Conservation (phyloP, 1,140 invertebrate species). For the Penaeus indicus region DNA sequence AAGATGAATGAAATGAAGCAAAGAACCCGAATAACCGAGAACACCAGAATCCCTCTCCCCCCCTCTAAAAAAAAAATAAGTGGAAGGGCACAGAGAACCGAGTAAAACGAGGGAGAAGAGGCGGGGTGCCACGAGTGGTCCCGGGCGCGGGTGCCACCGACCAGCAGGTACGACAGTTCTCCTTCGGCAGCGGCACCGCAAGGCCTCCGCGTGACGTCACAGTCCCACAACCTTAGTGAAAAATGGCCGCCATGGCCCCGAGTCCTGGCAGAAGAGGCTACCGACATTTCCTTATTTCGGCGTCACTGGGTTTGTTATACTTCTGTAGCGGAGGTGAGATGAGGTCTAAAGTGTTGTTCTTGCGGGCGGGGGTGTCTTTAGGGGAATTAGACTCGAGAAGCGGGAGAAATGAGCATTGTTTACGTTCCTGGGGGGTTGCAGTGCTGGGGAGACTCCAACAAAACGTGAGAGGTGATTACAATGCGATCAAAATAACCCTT, state of each 20-base stretch:
- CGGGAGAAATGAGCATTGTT: conserved; percentile 33
- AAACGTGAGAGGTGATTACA: too few species aligned
- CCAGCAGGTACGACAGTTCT: neutral
- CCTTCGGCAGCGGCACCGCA: neutral
- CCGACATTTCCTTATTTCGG: conserved; percentile 1
- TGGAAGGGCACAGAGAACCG: too few species aligned
- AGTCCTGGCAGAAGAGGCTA: conserved; percentile 44
- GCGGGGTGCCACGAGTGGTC: too few species aligned
- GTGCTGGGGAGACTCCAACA: too few species aligned
- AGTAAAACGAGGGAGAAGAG: too few species aligned
- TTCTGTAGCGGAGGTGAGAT: conserved; percentile 36
- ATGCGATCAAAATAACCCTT: too few species aligned
- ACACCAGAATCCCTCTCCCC: too few species aligned
- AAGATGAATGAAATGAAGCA: too few species aligned
- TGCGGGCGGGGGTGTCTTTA: neutral
- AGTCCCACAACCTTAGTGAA: conserved; percentile 10
- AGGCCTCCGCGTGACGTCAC: conserved; percentile 2
- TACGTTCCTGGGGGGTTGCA: conserved; percentile 22
- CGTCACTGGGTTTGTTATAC: conserved; percentile 24
- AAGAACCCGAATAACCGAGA: too few species aligned
- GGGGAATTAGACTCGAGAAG: neutral
- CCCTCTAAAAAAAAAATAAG: too few species aligned
- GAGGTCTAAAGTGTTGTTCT: neutral
- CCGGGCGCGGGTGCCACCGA: too few species aligned
- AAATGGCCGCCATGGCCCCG: conserved; percentile 60